Conservation (phyloP, 2,113 vertebrate genomes). For the Scytalopus superciliaris region DNA sequence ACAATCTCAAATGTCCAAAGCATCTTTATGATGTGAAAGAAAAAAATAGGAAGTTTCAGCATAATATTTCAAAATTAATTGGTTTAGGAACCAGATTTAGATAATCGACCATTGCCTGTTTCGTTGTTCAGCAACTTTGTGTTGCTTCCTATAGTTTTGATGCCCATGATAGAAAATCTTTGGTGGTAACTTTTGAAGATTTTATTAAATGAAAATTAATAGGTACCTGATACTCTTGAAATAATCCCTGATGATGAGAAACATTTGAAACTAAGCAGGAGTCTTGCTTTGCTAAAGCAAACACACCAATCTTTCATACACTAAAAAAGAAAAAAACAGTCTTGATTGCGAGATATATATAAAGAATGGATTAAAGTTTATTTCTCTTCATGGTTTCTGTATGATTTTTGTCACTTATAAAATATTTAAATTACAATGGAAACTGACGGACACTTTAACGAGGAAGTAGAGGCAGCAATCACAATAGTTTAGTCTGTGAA, state of each 20-base stretch:
- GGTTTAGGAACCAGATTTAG: constrained; percentile 57
- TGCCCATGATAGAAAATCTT: constrained; percentile 17
- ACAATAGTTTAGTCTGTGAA: constrained; percentile 66
- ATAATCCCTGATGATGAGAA: constrained; percentile 50
- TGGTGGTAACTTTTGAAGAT: constrained; percentile 35
- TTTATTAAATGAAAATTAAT: constrained; percentile 42
- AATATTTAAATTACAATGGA: constrained; percentile 73
- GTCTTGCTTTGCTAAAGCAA: constrained; percentile 52
- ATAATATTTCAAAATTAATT: constrained; percentile 67
- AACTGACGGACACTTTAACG: constrained; percentile 66
- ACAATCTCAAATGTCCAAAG: constrained; percentile 10
- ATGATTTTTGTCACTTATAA: constrained; percentile 54
- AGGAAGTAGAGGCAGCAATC: constrained; percentile 66
- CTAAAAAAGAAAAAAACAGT: neutral
- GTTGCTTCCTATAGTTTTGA: constrained; percentile 51
- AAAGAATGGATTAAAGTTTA: constrained; percentile 56
- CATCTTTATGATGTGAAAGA: constrained; percentile 35
- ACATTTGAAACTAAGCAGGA: constrained; percentile 51
- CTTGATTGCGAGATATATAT: constrained; percentile 27
- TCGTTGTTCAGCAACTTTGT: constrained; percentile 66
- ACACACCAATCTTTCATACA: constrained; percentile 24
- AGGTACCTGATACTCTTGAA: constrained; percentile 39
- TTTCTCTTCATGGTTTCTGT: constrained; percentile 50
- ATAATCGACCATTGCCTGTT: constrained; percentile 49
- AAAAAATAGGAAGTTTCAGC: constrained; percentile 21